Evolutionary conservation across 2,797 vertebrate genomes (phyloP), one percentile per base, ranked within the genome.

Genomic region (Acanthiza pusilla): DNA sequence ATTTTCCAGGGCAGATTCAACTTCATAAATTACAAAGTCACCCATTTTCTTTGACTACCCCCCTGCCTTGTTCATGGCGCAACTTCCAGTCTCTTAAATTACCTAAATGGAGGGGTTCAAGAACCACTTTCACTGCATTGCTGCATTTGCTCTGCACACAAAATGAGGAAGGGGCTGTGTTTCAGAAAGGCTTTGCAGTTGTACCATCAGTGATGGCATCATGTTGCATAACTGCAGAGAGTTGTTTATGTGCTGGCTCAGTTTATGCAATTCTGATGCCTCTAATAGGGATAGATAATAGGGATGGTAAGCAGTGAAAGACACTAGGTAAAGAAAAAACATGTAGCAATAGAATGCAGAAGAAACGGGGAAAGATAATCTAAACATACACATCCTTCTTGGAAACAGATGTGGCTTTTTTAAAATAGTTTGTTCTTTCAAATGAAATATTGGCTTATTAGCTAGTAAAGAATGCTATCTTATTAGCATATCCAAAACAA

Each of bases 401-500:
- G 47, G 84, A 78, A 53, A 61, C 23, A 5, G 29, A 38, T 32
- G 6, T 30, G 40, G n/a, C 26, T 71, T 60, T 79, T 68, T 45
- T 8, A 32, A 51, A 84, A 55, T 5, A 60, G n/a, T 25, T 43
- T 34, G 12, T 8, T 78, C 86, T 94, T 80, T 19, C 27, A 87
- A 94, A 90, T 76, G 42, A 81, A 82, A 58, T 67, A 88, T 40
- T 85, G 76, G 12, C 62, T 91, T 40, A 82, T 85, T 91, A 85
- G 58, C 42, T 78, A 48, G 40, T 79, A 82, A 81, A 15, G 13
- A 38, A 82, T 38, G 27, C 70, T 74, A 53, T 55, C n/a, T 90
- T 77, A 55, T 84, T 36, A 70, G 30, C 51, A 96, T 83, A 96
- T 86, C 86, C 83, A 89, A 96, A 95, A 91, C 58, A 89, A 89